Percentiles rank a stretch among this genome's conserved stretches.
Evolutionary conservation across 2,888 invertebrate species (phyloP).

Genomic region (Drosophila peninsularis): DNA sequence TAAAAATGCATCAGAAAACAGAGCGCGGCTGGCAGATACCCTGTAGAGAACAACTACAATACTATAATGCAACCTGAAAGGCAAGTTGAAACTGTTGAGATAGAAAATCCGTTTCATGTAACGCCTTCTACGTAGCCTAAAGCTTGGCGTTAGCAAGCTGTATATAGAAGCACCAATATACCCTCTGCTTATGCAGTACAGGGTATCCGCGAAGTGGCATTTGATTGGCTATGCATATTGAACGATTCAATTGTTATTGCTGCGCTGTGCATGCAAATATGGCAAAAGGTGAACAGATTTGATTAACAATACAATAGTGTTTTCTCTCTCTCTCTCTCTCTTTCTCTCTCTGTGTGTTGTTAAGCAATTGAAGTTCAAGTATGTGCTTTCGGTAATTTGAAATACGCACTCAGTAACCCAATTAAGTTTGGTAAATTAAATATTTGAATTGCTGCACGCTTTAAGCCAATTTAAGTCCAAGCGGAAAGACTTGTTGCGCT

Average conservation of each 20-base stretch:
- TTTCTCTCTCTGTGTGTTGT: no score
- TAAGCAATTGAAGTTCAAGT: slow-evolving; percentile 9
- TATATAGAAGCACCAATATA: no score
- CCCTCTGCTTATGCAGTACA: background rate
- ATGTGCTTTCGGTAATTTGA: slow-evolving; percentile 8
- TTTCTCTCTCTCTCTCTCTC: no score
- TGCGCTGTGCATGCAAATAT: slow-evolving; percentile 42
- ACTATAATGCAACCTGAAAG: no score
- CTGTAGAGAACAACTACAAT: background rate
- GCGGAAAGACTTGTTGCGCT: slow-evolving; percentile 29
- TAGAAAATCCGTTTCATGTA: no score
- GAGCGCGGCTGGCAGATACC: background rate
- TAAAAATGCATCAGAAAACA: no score
- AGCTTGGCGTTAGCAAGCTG: no score
- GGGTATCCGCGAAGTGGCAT: slow-evolving; percentile 1
- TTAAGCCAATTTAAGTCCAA: slow-evolving; percentile 25
- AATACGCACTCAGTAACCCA: slow-evolving; percentile 8
- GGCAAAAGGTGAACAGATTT: slow-evolving; percentile 21
- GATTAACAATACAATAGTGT: slow-evolving; percentile 31
- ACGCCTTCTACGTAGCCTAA: no score
- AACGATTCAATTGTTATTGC: slow-evolving; percentile 33
- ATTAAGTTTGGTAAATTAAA: slow-evolving; percentile 33
- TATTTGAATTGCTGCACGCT: slow-evolving; percentile 5
- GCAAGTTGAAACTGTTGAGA: no score
- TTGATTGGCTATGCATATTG: slow-evolving; percentile 28